Evolutionary conservation across 2,113 vertebrate genomes (phyloP).

Genomic region (Calyptomena viridis): DNA sequence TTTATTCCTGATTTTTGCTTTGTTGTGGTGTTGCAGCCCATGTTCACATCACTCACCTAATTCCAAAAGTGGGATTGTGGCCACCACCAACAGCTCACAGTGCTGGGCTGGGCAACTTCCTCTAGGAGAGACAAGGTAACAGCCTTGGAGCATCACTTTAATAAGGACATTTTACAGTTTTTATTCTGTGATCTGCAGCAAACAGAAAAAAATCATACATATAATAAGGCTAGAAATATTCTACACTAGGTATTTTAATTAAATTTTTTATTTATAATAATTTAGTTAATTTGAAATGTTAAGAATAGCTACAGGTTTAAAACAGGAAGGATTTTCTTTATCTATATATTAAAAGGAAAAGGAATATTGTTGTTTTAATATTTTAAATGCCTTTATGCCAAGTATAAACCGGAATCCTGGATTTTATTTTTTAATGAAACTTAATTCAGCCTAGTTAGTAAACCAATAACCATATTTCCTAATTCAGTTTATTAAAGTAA

Average conservation of each 20-base stretch:
- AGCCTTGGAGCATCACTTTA: background rate
- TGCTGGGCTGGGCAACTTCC: background rate
- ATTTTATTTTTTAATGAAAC: slow-evolving; percentile 53
- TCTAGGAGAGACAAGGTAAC: background rate
- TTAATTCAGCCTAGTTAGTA: slow-evolving; percentile 46
- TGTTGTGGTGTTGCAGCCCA: background rate
- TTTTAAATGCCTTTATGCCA: slow-evolving; percentile 27
- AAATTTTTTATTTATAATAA: slow-evolving; percentile 38
- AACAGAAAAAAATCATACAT: background rate
- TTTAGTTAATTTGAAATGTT: background rate
- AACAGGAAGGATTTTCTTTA: background rate
- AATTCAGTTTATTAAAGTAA: slow-evolving; percentile 62
- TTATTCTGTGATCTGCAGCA: background rate
- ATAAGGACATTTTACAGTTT: background rate
- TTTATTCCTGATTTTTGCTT: background rate
- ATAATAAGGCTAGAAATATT: background rate
- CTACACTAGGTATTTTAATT: slow-evolving; percentile 32
- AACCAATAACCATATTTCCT: slow-evolving; percentile 44
- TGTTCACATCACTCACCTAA: background rate
- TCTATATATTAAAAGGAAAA: background rate
- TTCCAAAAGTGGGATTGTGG: background rate
- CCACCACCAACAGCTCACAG: background rate
- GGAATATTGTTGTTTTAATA: background rate
- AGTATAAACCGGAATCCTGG: background rate
- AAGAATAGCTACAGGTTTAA: background rate